Evolutionary conservation across 2,797 vertebrate genomes (phyloP).

Genomic region (Lepilemur ruficaudatus): DNA sequence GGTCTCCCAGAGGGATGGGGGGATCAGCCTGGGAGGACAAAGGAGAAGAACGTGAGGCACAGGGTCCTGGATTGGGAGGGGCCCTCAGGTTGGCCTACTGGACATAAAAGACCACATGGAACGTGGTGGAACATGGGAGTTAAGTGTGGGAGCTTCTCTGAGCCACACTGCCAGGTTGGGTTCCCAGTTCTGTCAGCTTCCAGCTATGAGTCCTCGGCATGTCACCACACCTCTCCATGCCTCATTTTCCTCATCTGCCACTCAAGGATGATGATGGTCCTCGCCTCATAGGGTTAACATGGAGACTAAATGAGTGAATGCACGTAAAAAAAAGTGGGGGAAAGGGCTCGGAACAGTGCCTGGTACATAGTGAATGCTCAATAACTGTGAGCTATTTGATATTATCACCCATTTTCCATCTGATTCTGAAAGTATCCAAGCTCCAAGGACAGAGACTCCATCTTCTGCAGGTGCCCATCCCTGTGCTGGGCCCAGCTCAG

Average conservation of each 20-base stretch:
- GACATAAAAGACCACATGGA: not conserved
- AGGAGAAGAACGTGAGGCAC: not conserved
- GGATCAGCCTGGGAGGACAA: conserved; percentile 37
- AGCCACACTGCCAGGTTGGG: fast-evolving
- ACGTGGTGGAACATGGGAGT: not conserved
- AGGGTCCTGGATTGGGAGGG: not conserved
- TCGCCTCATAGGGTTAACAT: not conserved
- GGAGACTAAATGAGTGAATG: not conserved
- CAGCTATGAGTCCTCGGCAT: not conserved
- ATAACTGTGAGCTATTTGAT: not conserved
- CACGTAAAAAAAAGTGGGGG: not conserved
- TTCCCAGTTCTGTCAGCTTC: not conserved
- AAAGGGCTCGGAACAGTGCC: not conserved
- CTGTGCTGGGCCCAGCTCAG: not conserved
- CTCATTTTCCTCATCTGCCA: not conserved
- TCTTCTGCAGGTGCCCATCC: not conserved
- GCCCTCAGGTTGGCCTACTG: not conserved
- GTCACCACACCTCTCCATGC: not conserved
- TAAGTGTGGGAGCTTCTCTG: not conserved
- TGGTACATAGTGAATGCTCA: not conserved
- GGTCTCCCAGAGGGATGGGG: not conserved
- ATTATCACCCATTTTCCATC: not conserved
- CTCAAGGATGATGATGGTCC: not conserved
- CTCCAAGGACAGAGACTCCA: not conserved
- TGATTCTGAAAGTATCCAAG: not conserved